Evolutionary conservation across 2,113 vertebrate genomes (phyloP).

Genomic region (Aphyosemion australe): DNA sequence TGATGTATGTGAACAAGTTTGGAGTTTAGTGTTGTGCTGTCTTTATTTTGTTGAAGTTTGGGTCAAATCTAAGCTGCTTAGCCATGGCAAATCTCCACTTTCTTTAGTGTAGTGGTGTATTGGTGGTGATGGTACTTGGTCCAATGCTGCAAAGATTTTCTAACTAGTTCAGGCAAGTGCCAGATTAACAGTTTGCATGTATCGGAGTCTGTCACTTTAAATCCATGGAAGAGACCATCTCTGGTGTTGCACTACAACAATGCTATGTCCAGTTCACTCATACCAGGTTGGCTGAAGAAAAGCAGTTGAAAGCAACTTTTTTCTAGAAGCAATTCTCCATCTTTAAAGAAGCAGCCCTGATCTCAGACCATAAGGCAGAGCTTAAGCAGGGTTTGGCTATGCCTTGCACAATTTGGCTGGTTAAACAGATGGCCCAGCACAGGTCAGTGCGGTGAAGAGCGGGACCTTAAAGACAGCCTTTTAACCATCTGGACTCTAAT

Average conservation of each 20-base stretch:
- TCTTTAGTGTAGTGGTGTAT: too few species aligned
- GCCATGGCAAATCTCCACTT: conserved; percentile 18
- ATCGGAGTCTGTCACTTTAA: conserved; percentile 4
- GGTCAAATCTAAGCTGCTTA: conserved; percentile 38
- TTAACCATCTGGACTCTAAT: conserved; percentile 60
- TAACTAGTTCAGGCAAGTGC: conserved; percentile 38
- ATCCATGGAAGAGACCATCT: background rate
- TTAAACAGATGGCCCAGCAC: conserved; percentile 66
- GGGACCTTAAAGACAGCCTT: conserved; percentile 36
- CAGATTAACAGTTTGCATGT: background rate
- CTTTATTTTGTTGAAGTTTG: conserved; percentile 37
- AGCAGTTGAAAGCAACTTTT: conserved; percentile 22
- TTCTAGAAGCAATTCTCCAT: conserved; percentile 28
- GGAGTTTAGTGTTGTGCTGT: background rate
- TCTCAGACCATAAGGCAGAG: conserved; percentile 28
- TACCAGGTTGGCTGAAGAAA: conserved; percentile 18
- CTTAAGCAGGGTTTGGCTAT: conserved; percentile 35
- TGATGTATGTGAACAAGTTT: conserved; percentile 18
- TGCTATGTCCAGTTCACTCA: background rate
- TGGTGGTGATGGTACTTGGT: conserved; percentile 4
- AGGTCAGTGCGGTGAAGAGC: conserved; percentile 37
- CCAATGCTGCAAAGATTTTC: conserved; percentile 27
- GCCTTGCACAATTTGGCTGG: conserved; percentile 34
- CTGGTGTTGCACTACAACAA: conserved; percentile 1
- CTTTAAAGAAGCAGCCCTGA: conserved; percentile 10